phyloP scores from a whole-genome alignment of 2,888 invertebrate genomes.

The Leptodirus hochenwartii region DNA sequence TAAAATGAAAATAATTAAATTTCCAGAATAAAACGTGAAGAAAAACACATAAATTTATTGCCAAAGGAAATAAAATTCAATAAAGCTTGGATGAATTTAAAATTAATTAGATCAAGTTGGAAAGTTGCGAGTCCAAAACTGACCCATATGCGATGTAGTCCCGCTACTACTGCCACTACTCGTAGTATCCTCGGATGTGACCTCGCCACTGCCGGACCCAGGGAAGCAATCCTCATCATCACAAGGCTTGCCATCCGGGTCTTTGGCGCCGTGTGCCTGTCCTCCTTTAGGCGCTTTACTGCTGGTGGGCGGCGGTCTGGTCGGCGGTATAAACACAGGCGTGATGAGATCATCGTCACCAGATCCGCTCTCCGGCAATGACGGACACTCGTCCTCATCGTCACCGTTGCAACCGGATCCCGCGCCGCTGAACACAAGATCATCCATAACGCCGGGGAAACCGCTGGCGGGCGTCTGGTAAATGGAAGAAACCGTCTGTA shows the following conservation, averaged over 20 bases:
- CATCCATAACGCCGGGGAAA: conserved; percentile 62
- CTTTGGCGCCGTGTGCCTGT: conserved; percentile 12
- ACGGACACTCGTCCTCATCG: conserved; percentile 76
- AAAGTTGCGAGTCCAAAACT: too few relatives aligned
- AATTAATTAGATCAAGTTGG: too few relatives aligned
- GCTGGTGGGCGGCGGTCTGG: conserved; percentile 46
- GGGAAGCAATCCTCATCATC: conserved; percentile 78
- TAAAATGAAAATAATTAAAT: too few relatives aligned
- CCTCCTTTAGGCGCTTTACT: conserved; percentile 19
- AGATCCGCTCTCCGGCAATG: conserved; percentile 56
- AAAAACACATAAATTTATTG: too few relatives aligned
- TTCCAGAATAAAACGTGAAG: too few relatives aligned
- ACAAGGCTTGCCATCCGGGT: conserved; percentile 19
- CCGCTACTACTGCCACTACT: conserved; percentile 1
- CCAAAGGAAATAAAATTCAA: too few relatives aligned
- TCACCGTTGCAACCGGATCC: conserved; percentile 85
- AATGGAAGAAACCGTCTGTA: too few relatives aligned
- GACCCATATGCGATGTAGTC: conserved; percentile 14
- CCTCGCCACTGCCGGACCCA: conserved; percentile 61
- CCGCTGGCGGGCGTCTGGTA: conserved; percentile 69
- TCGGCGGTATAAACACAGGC: conserved; percentile 76
- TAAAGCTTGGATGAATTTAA: too few relatives aligned
- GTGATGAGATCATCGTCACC: conserved; percentile 86
- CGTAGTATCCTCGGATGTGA: conserved; percentile 39
- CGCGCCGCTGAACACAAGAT: conserved; percentile 80